Base-by-base conservation (phyloP, 2,797 vertebrate species). In the Mustela erminea region DNA sequence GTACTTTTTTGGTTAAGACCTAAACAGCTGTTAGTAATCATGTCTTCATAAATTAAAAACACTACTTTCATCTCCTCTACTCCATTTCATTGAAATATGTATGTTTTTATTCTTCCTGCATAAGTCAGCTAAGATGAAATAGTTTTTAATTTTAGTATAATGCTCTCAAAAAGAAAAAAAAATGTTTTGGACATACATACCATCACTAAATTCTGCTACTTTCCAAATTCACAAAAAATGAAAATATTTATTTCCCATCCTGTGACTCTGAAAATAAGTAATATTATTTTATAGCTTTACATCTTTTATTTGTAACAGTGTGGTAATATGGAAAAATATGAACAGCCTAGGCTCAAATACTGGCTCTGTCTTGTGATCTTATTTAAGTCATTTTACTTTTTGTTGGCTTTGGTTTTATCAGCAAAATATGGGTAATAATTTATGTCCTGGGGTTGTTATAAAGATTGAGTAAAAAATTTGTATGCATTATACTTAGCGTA, bases 371-470 rank as follows among this genome's bases (percentile, higher is more conserved):
- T 58, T 18, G 83, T 80, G 4, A 74, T 56, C 23, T 93, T 70
- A 52, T 70, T 95, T 77, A 87, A 78, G 70, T 82, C 18, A 92
- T 72, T 90, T 87, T 72, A 77, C 46, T 64, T 94, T 56, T 94
- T 90, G 11, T 94, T 90, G 11, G 38, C 41, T 94, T 90, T 64
- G 13, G 43, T 77, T 75, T 95, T 58, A 32, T 52, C 18, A 86
- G 13, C 89, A 72, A 89, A 94, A 70, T 82, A 7, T 89, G 38
- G 14, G 32, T 85, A 93, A 49, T 38, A 84, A 87, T 64, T 93
- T 21, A 68, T 86, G 17, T 89, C 11, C 49, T 72, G 49, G 62
- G 2, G 10, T 66, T 75, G 20, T 68, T 80, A 5, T 54, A 94
- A 86, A 64, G 60, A 60, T 11, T 87, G 35, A 74, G 13, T 83